Conservation (phyloP, 2,113 vertebrate species). For the Leucopsar rothschildi region DNA sequence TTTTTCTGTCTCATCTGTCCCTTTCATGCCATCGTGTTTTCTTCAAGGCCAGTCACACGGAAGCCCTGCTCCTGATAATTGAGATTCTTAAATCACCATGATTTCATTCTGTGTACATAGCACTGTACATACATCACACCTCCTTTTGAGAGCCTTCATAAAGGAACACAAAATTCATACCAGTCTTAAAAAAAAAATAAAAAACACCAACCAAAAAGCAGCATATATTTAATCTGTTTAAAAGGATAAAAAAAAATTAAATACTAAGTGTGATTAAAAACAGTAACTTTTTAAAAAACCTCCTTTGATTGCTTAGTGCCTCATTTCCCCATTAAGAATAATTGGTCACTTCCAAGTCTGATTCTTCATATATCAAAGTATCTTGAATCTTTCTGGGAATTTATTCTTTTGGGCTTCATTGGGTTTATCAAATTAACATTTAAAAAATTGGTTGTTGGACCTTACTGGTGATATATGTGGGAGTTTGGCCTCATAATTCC, state of each 20-base stretch:
- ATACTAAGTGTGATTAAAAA: neutral
- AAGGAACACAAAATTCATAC: neutral
- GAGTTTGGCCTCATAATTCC: neutral
- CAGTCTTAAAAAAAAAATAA: neutral
- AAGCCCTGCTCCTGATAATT: neutral
- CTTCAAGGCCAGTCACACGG: neutral
- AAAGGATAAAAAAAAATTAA: neutral
- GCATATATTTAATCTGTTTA: neutral
- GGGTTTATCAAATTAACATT: neutral
- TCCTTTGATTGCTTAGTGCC: neutral
- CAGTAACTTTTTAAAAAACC: neutral
- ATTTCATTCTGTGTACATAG: neutral
- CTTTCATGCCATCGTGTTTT: neutral
- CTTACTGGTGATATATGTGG: neutral
- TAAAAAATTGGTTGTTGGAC: neutral
- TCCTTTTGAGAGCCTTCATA: neutral
- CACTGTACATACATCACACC: rapidly evolving
- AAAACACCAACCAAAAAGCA: neutral
- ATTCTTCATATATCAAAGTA: neutral
- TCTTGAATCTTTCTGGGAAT: neutral
- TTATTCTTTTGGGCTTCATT: neutral
- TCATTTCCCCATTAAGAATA: neutral
- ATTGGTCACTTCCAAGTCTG: neutral
- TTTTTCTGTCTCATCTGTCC: neutral
- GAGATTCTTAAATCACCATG: neutral